These are phyloP conservation scores for Pseudococcus viburni DNA, from an alignment of 2,888 invertebrate genomes.

Conservation along the genomic window DNA sequence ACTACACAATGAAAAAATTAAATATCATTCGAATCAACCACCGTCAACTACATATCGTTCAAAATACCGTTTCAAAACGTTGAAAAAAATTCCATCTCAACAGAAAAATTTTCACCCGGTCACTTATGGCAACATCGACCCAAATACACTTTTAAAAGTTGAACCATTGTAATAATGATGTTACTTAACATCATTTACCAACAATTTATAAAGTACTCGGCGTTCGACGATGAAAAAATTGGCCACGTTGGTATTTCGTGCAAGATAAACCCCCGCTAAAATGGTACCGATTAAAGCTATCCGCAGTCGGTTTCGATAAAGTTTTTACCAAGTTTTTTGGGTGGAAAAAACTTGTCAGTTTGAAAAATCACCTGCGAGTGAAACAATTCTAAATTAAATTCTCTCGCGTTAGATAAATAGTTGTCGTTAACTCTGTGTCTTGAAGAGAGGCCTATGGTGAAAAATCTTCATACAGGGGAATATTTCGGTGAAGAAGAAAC, in stretches of 20 bases:
- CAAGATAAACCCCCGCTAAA: neutral
- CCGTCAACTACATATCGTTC: too few species aligned
- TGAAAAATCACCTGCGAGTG: conserved; percentile 46
- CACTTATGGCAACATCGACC: neutral
- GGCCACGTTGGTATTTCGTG: neutral
- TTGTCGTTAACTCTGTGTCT: neutral
- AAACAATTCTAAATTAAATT: conserved; percentile 52
- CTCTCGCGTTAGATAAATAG: conserved; percentile 31
- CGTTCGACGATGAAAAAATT: neutral
- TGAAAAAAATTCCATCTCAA: too few species aligned
- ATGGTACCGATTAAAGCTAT: neutral
- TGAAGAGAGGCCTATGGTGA: neutral
- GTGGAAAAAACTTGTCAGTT: conserved; percentile 24
- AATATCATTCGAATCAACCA: too few species aligned
- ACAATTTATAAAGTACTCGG: neutral
- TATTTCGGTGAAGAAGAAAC: too few species aligned
- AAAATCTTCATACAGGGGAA: neutral
- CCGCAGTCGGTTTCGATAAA: conserved; percentile 20
- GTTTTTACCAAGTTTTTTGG: conserved; percentile 15
- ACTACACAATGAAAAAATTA: too few species aligned
- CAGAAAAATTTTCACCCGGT: neutral
- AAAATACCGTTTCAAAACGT: too few species aligned
- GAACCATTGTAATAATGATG: neutral
- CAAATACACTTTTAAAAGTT: neutral
- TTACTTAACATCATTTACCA: conserved; percentile 6